These are phyloP conservation scores for Pachyseris speciosa DNA, from an alignment of 64 coral and sea anemone genomes.

Conservation along the genomic window DNA sequence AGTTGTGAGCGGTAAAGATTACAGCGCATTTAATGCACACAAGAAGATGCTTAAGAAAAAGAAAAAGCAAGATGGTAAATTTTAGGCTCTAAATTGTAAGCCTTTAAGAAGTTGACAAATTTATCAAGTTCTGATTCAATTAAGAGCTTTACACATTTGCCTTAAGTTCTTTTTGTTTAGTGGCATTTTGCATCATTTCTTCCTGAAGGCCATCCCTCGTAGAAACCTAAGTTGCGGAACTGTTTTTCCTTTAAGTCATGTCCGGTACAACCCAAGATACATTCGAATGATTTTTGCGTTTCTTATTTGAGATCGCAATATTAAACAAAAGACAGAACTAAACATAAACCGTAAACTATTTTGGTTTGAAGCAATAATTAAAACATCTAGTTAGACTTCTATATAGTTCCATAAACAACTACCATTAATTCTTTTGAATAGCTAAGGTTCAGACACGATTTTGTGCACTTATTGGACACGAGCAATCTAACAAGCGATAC, in stretches of 20 bases:
- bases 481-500: slow-evolving; percentile 14
- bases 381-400: not conserved
- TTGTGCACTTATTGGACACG: not conserved
- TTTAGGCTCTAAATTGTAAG: no score
- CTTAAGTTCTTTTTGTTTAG: no score
- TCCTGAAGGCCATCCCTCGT: no score
- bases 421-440: not conserved
- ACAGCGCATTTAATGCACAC: no score
- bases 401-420: not conserved
- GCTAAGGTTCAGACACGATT: not conserved
- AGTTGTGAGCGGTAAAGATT: no score
- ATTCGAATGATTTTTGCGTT: not conserved
- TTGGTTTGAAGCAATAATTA: not conserved
- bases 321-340: slow-evolving; percentile 9
- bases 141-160: no score
- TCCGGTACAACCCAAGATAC: not conserved
- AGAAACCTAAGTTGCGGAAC: no score
- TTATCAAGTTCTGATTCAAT: not conserved
- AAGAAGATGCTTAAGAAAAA: no score
- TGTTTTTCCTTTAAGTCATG: not conserved
- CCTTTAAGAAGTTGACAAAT: not conserved
- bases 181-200: no score
- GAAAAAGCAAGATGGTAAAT: no score
- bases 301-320: not conserved
- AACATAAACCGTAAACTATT: not conserved